phyloP scores from a whole-genome alignment of 2,888 invertebrate species.

The Pammene aurita region DNA sequence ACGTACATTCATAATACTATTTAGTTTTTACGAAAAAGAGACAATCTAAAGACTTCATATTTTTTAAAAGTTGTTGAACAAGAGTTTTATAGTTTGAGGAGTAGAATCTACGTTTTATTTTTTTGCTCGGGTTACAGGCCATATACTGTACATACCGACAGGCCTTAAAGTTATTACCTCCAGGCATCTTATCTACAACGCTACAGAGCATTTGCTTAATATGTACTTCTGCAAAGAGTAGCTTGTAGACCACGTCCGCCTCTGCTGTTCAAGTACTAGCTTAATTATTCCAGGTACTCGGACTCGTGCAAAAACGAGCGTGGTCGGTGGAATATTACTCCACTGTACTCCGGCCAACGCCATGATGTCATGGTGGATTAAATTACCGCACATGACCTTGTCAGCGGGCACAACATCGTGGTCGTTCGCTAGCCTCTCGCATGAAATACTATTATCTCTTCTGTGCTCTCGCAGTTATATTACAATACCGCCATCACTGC shows the following conservation, averaged over 20 bases:
- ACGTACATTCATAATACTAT: no score
- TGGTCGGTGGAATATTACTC: conserved; percentile 70
- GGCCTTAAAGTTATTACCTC: no score
- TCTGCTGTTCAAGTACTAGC: conserved; percentile 16
- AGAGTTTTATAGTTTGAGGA: no score
- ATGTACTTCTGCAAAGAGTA: background rate
- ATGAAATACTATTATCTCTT: no score
- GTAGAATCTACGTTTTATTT: no score
- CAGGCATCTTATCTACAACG: no score
- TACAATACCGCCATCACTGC: background rate
- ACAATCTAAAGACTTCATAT: no score
- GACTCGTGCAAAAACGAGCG: conserved; percentile 66
- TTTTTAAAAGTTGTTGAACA: no score
- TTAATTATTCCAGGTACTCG: conserved; percentile 49
- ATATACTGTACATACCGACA: no score
- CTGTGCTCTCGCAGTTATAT: conserved; percentile 4
- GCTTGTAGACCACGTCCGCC: conserved; percentile 9
- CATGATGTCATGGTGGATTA: conserved; percentile 80
- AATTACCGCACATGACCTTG: conserved; percentile 76
- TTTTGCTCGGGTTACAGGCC: no score
- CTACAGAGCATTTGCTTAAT: no score
- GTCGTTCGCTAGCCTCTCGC: conserved; percentile 37
- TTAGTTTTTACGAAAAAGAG: no score
- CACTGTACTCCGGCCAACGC: conserved; percentile 51
- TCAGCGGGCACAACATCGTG: conserved; percentile 53